Conservation (phyloP, 2,113 vertebrate genomes). For the Pica pica region DNA sequence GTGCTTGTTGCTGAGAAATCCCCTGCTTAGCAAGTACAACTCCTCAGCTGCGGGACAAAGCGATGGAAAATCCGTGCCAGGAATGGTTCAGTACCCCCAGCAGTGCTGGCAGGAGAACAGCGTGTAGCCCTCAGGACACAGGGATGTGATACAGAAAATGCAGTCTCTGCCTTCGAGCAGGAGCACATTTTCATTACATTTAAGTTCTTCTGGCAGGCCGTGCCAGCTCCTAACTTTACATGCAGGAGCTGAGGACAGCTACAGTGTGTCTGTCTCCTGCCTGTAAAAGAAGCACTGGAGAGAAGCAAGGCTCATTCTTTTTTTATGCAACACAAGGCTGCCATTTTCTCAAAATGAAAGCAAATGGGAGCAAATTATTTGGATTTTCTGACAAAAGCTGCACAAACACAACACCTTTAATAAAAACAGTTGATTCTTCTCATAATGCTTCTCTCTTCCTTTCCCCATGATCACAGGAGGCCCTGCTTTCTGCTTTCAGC, state of each 20-base stretch:
- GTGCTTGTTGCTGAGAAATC: background rate
- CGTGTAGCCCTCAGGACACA: background rate
- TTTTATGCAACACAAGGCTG: background rate
- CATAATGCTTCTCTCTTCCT: background rate
- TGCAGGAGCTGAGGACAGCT: background rate
- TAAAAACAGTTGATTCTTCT: background rate
- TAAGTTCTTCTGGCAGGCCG: background rate
- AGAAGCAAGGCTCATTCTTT: background rate
- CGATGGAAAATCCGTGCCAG: background rate
- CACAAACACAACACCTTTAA: background rate
- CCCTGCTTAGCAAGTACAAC: background rate
- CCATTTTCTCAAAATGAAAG: background rate
- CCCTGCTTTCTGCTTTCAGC: background rate
- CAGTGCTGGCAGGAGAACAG: fast-evolving
- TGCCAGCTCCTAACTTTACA: background rate
- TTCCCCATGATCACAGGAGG: background rate
- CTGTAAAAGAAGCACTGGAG: background rate
- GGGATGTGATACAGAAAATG: background rate
- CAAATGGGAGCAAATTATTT: background rate
- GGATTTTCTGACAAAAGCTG: background rate
- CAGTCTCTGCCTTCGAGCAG: background rate
- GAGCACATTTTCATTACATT: background rate
- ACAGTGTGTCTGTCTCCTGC: background rate
- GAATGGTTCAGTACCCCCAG: background rate
- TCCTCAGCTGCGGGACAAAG: background rate